Base-by-base conservation (phyloP, 2,888 invertebrate genomes). In the Macaria notata region DNA sequence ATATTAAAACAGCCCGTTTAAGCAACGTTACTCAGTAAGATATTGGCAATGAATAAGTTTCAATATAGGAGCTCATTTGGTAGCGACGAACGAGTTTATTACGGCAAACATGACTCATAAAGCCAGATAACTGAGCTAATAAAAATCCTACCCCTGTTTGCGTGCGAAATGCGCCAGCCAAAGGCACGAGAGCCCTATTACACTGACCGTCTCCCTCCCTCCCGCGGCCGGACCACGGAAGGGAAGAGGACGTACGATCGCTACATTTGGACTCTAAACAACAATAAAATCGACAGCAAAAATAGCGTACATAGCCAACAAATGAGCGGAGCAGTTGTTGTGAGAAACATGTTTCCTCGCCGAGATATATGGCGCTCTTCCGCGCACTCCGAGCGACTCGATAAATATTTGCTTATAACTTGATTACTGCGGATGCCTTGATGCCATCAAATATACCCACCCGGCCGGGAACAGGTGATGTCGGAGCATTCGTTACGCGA, bases 101-200 rank as follows among this genome's bases (percentile, higher is more conserved):
- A 73, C 78, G 76, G 76, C 72, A 75, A 81, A 81, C 81, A 81
- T 79, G 80, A 75, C 72, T 81, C 83, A 81, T 86, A 85, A 86
- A 85, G 75, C 73, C 72, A 81, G 83, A 83, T 83, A 81, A 77
- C 75, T 73, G 72, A 68, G 74, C 80, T 78, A 80, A 84, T 85
- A 84, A 85, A 84, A 83, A 70, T 71, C 70, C 74, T 76, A 72
- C 73, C 78, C 74, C 71, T 66, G 66, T 68, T 71, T 71, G 72
- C 71, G 75, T 75, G 73, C 71, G 75, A 75, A 79, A 78, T 78
- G 76, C 67, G 66, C 70, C 68, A 72, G 65, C 79, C 76, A 81
- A 75, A 76, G 72, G 71, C 72, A 72, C 61, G 61, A 64, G 75
- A 74, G 70, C 75, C 69, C 73, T 69, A 77, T 77, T 75, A 73